Evolutionary conservation across 2,888 invertebrate species (phyloP).

Genomic region (Chymomyza fuscimana): DNA sequence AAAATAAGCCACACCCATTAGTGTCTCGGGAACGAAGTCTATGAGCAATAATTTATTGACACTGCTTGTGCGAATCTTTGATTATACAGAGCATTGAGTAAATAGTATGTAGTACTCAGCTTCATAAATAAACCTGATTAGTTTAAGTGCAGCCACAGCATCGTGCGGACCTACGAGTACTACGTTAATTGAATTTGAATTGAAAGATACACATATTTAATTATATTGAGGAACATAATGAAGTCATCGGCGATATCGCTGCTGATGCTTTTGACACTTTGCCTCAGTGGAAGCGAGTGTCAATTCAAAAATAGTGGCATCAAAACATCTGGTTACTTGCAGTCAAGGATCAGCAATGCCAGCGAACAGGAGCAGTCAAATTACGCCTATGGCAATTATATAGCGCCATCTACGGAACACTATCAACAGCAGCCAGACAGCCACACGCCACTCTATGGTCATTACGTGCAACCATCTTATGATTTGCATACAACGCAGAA

Average conservation of each 20-base stretch:
- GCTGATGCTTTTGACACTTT: not conserved
- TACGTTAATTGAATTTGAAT: not conserved
- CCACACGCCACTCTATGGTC: constrained; percentile 45
- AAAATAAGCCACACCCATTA: not conserved
- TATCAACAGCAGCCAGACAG: constrained; percentile 68
- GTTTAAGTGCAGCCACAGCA: constrained; percentile 59
- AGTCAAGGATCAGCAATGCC: constrained; percentile 32
- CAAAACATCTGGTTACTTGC: not conserved
- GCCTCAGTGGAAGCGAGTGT: not conserved
- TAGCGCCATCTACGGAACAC: constrained; percentile 24
- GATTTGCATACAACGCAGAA: not conserved
- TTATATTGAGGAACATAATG: not conserved
- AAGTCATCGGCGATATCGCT: not conserved
- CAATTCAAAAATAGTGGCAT: constrained; percentile 5
- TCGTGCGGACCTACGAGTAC: constrained; percentile 49
- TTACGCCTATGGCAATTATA: constrained; percentile 9
- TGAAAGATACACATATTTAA: not conserved
- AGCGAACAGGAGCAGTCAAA: constrained; percentile 29
- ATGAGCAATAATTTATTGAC: constrained; percentile 19
- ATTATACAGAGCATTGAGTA: not conserved
- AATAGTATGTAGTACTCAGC: constrained; percentile 50
- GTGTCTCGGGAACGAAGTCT: not conserved
- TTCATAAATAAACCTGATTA: constrained; percentile 29
- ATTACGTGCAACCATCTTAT: constrained; percentile 49
- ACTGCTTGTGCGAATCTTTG: constrained; percentile 9